Conservation (phyloP, 2,113 vertebrate species). For the Chloebia gouldiae region DNA sequence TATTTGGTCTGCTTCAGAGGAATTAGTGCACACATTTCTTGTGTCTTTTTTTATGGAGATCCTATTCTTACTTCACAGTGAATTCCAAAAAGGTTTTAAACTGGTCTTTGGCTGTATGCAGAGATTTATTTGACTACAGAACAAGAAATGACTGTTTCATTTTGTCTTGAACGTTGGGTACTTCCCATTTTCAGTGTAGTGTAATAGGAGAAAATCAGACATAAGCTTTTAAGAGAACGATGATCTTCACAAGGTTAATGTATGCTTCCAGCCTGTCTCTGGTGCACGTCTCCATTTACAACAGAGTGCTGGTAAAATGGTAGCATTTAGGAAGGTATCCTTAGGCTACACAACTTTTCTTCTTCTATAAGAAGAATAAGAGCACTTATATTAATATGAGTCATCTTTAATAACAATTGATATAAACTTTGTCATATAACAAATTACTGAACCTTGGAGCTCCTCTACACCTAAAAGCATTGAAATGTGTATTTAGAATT, state of each 20-base stretch:
- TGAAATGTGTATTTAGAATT: background rate
- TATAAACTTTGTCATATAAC: background rate
- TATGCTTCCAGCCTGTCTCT: background rate
- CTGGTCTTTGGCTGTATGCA: background rate
- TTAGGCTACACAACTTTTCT: background rate
- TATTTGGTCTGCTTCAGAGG: background rate
- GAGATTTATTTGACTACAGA: background rate
- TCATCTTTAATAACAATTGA: constrained; percentile 9
- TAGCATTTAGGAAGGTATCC: background rate
- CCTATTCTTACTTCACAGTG: background rate
- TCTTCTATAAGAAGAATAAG: background rate
- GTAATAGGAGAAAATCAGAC: background rate
- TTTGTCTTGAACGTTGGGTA: background rate
- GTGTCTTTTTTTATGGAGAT: background rate
- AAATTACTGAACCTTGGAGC: background rate
- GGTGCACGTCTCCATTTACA: background rate
- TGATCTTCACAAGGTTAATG: background rate
- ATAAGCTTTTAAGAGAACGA: background rate
- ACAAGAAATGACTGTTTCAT: background rate
- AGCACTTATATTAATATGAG: background rate
- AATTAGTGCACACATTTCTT: background rate
- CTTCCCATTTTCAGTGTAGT: background rate
- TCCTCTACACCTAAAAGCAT: background rate
- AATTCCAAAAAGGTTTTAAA: background rate
- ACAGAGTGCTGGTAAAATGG: background rate